phyloP scores from a whole-genome alignment of 2,797 vertebrate genomes.

The Muraenolepis orangiensis region DNA sequence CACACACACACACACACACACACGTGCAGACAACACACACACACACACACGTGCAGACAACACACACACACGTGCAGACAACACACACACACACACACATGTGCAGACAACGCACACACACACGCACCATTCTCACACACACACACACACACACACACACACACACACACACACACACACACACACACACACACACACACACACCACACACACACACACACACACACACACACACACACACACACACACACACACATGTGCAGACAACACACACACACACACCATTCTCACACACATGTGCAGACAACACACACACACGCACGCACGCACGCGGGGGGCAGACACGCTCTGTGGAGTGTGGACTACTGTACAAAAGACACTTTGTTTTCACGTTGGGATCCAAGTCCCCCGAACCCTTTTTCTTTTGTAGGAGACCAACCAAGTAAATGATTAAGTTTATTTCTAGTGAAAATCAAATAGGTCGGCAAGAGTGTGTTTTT shows the following conservation, averaged over 20 bases:
- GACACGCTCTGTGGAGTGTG: constrained; percentile 53
- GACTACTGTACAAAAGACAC: constrained; percentile 66
- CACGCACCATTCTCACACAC: neutral
- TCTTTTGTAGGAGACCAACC: neutral
- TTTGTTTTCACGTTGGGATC: constrained; percentile 53
- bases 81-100: neutral
- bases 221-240: neutral
- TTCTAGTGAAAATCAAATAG: neutral
- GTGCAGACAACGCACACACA: no score
- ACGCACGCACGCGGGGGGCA: constrained; percentile 4
- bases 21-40: neutral
- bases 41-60: neutral
- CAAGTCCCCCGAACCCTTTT: constrained; percentile 40
- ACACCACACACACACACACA: neutral
- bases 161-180: neutral
- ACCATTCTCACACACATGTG: no score
- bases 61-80: neutral
- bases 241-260: neutral
- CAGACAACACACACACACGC: neutral
- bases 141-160: neutral
- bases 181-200: no score
- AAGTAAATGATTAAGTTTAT: neutral
- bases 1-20: neutral
- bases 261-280: neutral
- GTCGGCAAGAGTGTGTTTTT: neutral